These are phyloP conservation scores for Psephotus haematonotus DNA, from an alignment of 2,113 vertebrate species.

Conservation along the genomic window DNA sequence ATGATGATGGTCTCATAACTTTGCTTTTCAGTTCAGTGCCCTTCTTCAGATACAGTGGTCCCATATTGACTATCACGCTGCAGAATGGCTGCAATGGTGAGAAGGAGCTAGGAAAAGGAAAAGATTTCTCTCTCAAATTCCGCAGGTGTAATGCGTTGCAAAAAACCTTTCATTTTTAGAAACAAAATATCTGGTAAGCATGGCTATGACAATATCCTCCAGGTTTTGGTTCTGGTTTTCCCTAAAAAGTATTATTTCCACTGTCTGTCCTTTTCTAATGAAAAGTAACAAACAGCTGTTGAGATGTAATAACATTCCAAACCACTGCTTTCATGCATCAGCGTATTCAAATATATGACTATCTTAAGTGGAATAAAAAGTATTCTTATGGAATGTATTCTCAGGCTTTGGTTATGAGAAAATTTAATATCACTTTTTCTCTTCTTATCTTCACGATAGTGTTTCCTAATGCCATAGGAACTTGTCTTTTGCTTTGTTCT, in stretches of 20 bases:
- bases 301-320: background rate
- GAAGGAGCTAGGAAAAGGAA: background rate
- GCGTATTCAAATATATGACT: background rate
- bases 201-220: background rate
- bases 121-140: background rate
- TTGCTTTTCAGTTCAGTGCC: background rate
- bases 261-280: background rate
- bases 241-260: background rate
- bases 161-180: background rate
- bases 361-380: background rate
- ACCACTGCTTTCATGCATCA: background rate
- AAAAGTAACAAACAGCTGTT: background rate
- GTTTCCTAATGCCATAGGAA: background rate
- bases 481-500: background rate
- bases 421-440: background rate
- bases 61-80: background rate
- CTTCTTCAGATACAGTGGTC: background rate
- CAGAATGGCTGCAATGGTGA: background rate
- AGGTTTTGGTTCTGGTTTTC: background rate
- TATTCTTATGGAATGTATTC: background rate
- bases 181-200: background rate
- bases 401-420: background rate
- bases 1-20: fast-evolving
- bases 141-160: background rate
- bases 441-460: background rate